These are phyloP conservation scores for Bubalus kerabau DNA, from an alignment of 2,113 vertebrate species.

Conservation along the genomic window DNA sequence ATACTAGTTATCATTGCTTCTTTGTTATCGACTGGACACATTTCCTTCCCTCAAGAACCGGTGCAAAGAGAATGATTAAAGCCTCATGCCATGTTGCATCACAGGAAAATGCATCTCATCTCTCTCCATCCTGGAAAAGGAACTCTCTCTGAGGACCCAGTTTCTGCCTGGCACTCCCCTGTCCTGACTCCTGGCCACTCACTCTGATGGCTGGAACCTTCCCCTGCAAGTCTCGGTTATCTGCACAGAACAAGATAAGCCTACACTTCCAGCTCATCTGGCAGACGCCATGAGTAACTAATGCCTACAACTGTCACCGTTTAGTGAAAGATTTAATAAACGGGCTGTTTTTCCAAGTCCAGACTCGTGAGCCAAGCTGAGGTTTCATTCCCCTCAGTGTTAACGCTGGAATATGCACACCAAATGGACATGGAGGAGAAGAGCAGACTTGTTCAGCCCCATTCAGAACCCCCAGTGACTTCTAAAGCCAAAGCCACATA, in stretches of 20 bases:
- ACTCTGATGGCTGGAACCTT: constrained; percentile 43
- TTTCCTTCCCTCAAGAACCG: not conserved
- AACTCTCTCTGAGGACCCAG: not conserved
- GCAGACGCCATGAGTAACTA: constrained; percentile 52
- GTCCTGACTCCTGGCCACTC: not conserved
- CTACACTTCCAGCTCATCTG: constrained; percentile 68
- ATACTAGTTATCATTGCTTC: not conserved
- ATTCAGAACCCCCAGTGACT: constrained; percentile 10
- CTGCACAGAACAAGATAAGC: constrained; percentile 41
- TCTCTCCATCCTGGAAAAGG: not conserved
- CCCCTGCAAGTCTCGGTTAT: constrained; percentile 41
- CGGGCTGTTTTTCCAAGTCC: constrained; percentile 47
- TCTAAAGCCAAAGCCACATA: constrained; percentile 32
- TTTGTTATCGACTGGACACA: not conserved
- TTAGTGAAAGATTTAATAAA: constrained; percentile 48
- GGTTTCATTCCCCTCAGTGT: not conserved
- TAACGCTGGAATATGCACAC: not conserved
- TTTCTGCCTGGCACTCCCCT: not conserved
- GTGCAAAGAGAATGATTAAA: not conserved
- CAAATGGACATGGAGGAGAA: constrained; percentile 19
- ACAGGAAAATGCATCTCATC: not conserved
- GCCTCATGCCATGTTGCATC: not conserved
- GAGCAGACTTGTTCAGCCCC: not conserved
- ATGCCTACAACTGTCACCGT: constrained; percentile 48
- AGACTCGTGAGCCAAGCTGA: constrained; percentile 36